Base-by-base conservation (phyloP, 1,140 invertebrate species). In the Bombus waltoni region DNA sequence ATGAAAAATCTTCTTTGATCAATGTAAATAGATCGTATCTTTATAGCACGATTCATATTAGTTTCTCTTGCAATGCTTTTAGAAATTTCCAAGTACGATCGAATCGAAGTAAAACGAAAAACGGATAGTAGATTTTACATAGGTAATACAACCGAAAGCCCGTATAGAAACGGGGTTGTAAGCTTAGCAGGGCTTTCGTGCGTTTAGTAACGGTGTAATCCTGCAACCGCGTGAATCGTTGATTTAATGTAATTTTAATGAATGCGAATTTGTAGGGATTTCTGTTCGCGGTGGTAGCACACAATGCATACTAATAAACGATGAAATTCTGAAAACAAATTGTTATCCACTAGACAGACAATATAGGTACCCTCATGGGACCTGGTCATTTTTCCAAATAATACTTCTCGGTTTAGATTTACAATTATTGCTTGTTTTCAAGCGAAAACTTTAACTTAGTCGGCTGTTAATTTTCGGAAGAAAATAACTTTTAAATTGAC, bases 161-260 rank as follows among this genome's bases (percentile, higher is more conserved):
- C 28, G 2, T 4, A 6, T n/a, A 40, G 38, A 59, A 22, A 70
- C 4, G 68, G 32, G 32, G 68, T 85, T 72, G 65, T 68, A 65
- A 80, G 83, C 76, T 85, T 80, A 85, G 28, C 68, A 8, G 76
- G 28, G 57, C 57, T 85, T 62, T 53, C 35, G 53, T 6, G 53
- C 76, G 77, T 85, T 85, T 85, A 85, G 83, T 53, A 53, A 72
- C 68, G n/a, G 15, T 57, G 77, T 83, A 80, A 80, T 85, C 68
- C 77, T 47, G 10, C 40, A 40, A 32, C 68, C 66, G 53, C 76
- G 40, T 13, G 66, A 72, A 79, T 79, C 83, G 75, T 80, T 72
- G 77, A 83, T 80, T 80, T 71, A 80, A 85, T 85, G 76, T 66
- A 85, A 85, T 85, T 80, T 85, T 85, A 85, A 85, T 80, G 83